Percentiles rank a stretch among this genome's conserved stretches.
Evolutionary conservation across 2,888 invertebrate genomes (phyloP).

Genomic region (Drosophila mimetica): DNA sequence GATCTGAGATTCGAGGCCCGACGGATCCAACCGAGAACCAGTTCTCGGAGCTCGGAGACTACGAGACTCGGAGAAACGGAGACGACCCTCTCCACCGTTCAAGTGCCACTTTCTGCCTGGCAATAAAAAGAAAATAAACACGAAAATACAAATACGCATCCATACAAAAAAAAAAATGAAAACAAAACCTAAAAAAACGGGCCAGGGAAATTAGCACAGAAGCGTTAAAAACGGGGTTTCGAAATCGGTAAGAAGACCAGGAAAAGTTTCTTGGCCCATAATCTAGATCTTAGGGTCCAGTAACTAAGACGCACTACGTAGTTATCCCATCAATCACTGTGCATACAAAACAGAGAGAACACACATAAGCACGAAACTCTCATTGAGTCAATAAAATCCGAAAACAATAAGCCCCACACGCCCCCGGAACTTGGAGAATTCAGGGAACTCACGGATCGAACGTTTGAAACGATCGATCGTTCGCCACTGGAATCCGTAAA

Average conservation of each 20-base stretch:
- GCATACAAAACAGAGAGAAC: constrained; percentile 15
- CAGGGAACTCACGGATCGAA: neutral
- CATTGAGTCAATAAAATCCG: constrained; percentile 8
- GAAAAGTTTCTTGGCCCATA: constrained; percentile 44
- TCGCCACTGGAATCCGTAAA: constrained; percentile 28
- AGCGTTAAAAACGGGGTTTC: constrained; percentile 67
- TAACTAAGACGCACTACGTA: constrained; percentile 13
- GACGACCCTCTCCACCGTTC: constrained; percentile 20
- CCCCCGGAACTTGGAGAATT: constrained; percentile 8
- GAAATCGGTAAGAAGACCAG: constrained; percentile 42
- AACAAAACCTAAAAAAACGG: constrained; percentile 30
- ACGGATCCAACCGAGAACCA: constrained; percentile 27
- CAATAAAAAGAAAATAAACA: constrained; percentile 46
- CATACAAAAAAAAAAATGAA: constrained; percentile 20
- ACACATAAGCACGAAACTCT: constrained; percentile 3
- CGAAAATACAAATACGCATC: constrained; percentile 36
- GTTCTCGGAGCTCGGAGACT: constrained; percentile 40
- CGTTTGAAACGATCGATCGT: constrained; percentile 8
- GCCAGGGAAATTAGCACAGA: constrained; percentile 65
- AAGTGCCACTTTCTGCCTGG: constrained; percentile 59
- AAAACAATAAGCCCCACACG: neutral
- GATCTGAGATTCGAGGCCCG: constrained; percentile 12
- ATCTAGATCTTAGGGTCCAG: constrained; percentile 32
- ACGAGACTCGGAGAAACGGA: constrained; percentile 5
- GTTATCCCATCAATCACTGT: constrained; percentile 2